These are phyloP conservation scores for Silurus lanzhouensis DNA, from an alignment of 2,797 vertebrate genomes.

Conservation along the genomic window DNA sequence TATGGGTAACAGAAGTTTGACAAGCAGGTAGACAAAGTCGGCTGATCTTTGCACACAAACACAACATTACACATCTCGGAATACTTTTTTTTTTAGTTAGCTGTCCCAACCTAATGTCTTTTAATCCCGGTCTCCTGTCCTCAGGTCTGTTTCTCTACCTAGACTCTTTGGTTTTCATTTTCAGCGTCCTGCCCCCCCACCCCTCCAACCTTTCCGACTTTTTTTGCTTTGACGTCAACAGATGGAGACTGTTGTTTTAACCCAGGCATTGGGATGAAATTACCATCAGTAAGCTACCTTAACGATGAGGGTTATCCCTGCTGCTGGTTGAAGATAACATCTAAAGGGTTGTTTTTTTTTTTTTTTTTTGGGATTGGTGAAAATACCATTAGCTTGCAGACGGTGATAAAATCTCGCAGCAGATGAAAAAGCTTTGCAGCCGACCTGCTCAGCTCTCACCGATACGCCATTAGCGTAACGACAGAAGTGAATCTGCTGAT, in stretches of 20 bases:
- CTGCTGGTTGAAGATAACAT: constrained; percentile 48
- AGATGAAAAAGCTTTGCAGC: constrained; percentile 33
- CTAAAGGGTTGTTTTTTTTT: constrained; percentile 42
- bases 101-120: background rate
- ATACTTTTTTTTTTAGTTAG: background rate
- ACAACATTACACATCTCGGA: background rate
- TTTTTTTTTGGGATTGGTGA: constrained; percentile 59
- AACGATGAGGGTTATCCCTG: constrained; percentile 55
- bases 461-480: constrained; percentile 22
- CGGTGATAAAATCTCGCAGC: constrained; percentile 55
- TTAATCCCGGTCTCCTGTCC: background rate
- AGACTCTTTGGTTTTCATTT: background rate
- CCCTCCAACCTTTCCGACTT: background rate
- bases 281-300: constrained; percentile 58
- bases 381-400: constrained; percentile 60
- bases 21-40: constrained; percentile 39
- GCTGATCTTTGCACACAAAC: constrained; percentile 33
- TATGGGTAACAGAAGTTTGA: constrained; percentile 39
- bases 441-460: constrained; percentile 24
- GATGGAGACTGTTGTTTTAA: constrained; percentile 71
- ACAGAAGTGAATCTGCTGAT: constrained; percentile 25
- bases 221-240: constrained; percentile 65
- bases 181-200: background rate
- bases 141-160: background rate
- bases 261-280: constrained; percentile 69